Conservation (phyloP, 1,140 invertebrate genomes). For the Neuroterus valhalla region DNA sequence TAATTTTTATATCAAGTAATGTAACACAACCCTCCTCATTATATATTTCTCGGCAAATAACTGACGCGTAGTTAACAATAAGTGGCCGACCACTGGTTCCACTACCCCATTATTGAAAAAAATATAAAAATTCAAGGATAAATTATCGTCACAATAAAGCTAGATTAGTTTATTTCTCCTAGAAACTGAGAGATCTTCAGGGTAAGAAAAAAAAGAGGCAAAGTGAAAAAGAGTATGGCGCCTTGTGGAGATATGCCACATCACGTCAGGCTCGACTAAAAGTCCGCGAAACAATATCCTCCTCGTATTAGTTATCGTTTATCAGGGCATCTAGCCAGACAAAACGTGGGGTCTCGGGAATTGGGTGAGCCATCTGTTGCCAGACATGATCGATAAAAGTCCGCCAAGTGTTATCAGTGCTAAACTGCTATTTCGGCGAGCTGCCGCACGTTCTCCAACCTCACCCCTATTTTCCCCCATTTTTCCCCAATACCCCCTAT, state of each 20-base stretch:
- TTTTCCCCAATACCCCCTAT: conserved; percentile 34
- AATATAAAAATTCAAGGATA: no score
- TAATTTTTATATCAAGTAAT: no score
- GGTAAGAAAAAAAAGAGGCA: conserved; percentile 43
- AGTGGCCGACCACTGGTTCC: no score
- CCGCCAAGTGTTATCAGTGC: conserved; percentile 71
- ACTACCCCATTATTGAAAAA: no score
- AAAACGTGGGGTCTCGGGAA: conserved; percentile 49
- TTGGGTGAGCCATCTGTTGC: conserved; percentile 72
- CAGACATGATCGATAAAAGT: conserved; percentile 75
- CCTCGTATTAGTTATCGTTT: conserved; percentile 58
- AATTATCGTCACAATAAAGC: conserved; percentile 38
- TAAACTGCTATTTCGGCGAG: conserved; percentile 65
- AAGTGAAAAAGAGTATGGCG: conserved; percentile 40
- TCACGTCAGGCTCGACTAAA: conserved; percentile 51
- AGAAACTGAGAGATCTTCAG: conserved; percentile 20
- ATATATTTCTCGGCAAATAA: no score
- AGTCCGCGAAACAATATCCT: conserved; percentile 54
- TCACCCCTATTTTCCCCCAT: conserved; percentile 24
- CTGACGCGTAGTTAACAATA: no score
- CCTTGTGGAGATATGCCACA: conserved; percentile 46
- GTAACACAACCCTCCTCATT: no score
- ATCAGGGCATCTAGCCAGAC: conserved; percentile 46
- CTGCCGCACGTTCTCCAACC: conserved; percentile 53
- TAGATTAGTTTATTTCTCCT: background rate